Evolutionary conservation across 2,113 vertebrate genomes (phyloP), one percentile per base, ranked within the genome.

Genomic region (Percina caprodes): DNA sequence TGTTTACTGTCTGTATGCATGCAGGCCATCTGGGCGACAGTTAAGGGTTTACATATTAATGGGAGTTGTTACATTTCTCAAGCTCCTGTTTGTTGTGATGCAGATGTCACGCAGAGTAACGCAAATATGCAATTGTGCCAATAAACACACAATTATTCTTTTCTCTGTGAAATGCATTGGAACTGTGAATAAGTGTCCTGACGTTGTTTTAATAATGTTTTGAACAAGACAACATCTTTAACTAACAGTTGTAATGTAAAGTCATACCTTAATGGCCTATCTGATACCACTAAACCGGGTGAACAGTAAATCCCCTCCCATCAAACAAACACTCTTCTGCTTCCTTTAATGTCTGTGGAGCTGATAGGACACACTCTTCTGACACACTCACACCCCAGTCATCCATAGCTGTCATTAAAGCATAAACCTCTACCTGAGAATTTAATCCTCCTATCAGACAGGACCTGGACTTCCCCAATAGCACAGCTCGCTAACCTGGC

Each of bases 361-460:
- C 73, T 82, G 72, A 92, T 68, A 62, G 86, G 45, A 88, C 78
- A 75, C 39, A 39, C 42, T 86, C 72, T 45, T 75, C 65, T 52
- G 80, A 83, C 75, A 87, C 55, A 26, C 82, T 88, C 71, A 1
- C 52, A 80, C 86, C 74, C 73, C 80, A 85, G 83, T 86, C 88
- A 85, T 84, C 81, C 89, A 75, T 72, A 35, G 73, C 62, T 83
- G 86, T 89, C 77, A 86, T 91, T 88, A 90, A 85, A 89, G 84
- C 73, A 67, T 77, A 82, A 83, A 88, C 77, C 86, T 71, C 71
- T 68, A 84, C 89, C 88, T 74, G 69, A 72, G 83, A 88, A 82
- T 78, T 86, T 94, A 93, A 91, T 92, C 88, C 89, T 79, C 54
- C 90, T 91, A 90, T 89, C 87, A 87, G 46, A 68, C 76, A 65